These are phyloP conservation scores for Thymelicus lineola DNA, from an alignment of 2,888 invertebrate genomes.

Conservation along the genomic window DNA sequence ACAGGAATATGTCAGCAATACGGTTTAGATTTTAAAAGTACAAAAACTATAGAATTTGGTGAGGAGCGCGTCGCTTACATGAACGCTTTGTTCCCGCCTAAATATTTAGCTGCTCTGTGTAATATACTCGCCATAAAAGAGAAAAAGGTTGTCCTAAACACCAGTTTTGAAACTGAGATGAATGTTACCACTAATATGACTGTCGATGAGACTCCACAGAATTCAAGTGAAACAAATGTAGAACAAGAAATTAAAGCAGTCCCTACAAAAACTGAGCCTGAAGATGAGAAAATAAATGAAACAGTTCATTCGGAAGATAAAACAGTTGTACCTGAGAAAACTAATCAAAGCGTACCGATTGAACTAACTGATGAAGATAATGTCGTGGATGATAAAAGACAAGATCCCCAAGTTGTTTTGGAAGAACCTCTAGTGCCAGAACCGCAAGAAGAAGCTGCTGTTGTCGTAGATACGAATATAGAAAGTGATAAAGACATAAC, in stretches of 20 bases:
- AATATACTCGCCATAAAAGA: slow-evolving; percentile 89
- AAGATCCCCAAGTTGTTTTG: slow-evolving; percentile 46
- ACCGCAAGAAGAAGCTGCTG: slow-evolving; percentile 49
- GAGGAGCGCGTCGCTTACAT: slow-evolving; percentile 84
- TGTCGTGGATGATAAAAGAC: slow-evolving; percentile 59
- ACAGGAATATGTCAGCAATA: slow-evolving; percentile 86
- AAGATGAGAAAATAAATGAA: slow-evolving; percentile 67
- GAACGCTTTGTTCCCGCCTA: slow-evolving; percentile 86
- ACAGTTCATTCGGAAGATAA: slow-evolving; percentile 64
- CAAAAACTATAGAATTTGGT: slow-evolving; percentile 79
- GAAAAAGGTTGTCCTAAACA: slow-evolving; percentile 87
- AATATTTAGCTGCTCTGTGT: slow-evolving; percentile 91
- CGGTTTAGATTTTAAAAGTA: slow-evolving; percentile 87
- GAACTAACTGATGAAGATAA: slow-evolving; percentile 66
- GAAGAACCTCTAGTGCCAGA: slow-evolving; percentile 62
- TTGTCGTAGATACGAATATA: slow-evolving; percentile 56
- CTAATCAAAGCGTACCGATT: slow-evolving; percentile 56
- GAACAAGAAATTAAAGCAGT: slow-evolving; percentile 69
- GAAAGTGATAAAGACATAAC: slow-evolving; percentile 59
- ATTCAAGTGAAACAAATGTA: slow-evolving; percentile 63
- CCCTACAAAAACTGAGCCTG: slow-evolving; percentile 64
- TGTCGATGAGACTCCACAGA: slow-evolving; percentile 67
- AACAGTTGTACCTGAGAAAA: slow-evolving; percentile 53
- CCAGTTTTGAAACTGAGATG: slow-evolving; percentile 83
- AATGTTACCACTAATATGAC: slow-evolving; percentile 79